Base-by-base conservation (phyloP, 2,888 invertebrate genomes). In the Ormyrus pomaceus region DNA sequence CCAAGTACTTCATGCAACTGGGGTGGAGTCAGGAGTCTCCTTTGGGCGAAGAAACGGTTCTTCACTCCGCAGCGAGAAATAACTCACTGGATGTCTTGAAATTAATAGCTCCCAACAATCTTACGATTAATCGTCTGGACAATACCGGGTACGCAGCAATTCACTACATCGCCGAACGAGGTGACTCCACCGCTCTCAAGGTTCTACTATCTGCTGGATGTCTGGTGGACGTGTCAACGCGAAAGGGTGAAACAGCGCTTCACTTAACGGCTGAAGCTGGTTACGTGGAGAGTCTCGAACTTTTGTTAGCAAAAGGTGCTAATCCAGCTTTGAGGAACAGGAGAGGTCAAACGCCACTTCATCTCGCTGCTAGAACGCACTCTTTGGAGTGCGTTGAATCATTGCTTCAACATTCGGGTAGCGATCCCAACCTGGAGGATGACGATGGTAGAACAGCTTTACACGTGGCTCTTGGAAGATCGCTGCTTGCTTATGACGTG, bases 221-320 rank as follows among this genome's bases (percentile, higher is more conserved):
- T 80, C 93, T 94, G 0, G 94, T 96, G 86, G 92, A 95, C 0
- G 94, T 96, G 85, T 93, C 94, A 0, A 92, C 94, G 82, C 95
- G 95, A 78, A 95, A 95, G 85, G 95, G 95, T 83, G 94, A 95
- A 10, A 96, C 95, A 0, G 94, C 96, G 0, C 87, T 97, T 76
- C 98, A 98, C 91, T 91, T 97, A 83, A 97, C 97, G 0, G 97
- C 97, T 0, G 97, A 97, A 87, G 96, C 96, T 77, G 97, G 97
- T 1, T 96, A 96, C 87, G 93, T 93, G 10, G 96, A 97, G 73
- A 96, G 96, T 86, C 94, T 97, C 0, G 94, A 95, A 86, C 90
- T 96, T 64, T 89, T 97, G 61, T 87, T 97, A 58, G 92, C 94
- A 8, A 94, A 95, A 85, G 95, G 95, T 0, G 97, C 97, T 0